A percentile compares a stretch with the other conserved stretches of the same genome.
Evolutionary conservation across 1,140 invertebrate genomes (phyloP).

Genomic region (Samia ricini): DNA sequence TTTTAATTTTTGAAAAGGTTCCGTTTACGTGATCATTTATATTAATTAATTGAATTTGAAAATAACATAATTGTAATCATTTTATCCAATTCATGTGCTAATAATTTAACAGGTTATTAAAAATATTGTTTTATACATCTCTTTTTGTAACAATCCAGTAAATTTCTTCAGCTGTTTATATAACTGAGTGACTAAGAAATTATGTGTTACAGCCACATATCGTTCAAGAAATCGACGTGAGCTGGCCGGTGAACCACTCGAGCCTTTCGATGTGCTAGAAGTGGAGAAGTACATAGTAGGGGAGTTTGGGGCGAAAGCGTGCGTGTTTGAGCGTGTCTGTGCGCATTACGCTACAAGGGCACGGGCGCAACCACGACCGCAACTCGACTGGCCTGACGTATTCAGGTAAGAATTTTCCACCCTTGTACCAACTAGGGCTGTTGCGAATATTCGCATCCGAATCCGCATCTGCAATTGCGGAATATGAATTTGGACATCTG

Average conservation of each 20-base stretch:
- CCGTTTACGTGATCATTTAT: no score
- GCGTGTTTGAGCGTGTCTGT: conserved; percentile 85
- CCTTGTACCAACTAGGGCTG: not conserved
- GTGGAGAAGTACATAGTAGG: conserved; percentile 84
- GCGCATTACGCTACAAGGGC: conserved; percentile 80
- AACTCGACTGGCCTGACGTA: conserved; percentile 81
- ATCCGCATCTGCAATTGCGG: conserved; percentile 1
- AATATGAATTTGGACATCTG: conserved; percentile 1
- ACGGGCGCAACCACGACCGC: conserved; percentile 48
- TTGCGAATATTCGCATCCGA: conserved; percentile 4
- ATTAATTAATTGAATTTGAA: no score
- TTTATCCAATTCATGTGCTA: no score
- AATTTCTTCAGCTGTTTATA: no score
- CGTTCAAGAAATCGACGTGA: conserved; percentile 57
- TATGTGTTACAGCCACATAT: conserved; percentile 57
- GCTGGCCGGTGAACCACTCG: conserved; percentile 54
- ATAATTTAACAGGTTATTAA: no score
- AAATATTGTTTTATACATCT: no score
- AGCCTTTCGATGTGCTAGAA: conserved; percentile 80
- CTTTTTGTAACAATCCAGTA: no score
- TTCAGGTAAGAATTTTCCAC: conserved; percentile 78
- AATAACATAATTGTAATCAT: no score
- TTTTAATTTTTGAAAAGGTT: no score
- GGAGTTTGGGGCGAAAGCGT: conserved; percentile 83
- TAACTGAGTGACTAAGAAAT: no score